Evolutionary conservation across 2,113 vertebrate species (phyloP).

Genomic region (Sorex araneus): DNA sequence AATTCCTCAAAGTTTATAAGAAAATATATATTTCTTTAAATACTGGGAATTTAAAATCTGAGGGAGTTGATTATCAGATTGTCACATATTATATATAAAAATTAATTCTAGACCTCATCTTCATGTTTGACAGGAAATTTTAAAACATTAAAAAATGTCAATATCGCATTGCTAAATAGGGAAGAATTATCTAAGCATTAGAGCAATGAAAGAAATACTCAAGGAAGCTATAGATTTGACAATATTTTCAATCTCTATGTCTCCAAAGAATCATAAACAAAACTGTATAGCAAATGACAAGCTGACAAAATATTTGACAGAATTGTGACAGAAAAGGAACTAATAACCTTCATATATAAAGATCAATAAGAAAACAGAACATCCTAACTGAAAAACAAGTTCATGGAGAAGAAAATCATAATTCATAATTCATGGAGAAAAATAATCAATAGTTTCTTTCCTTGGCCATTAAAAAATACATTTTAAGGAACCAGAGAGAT

Average conservation of each 20-base stretch:
- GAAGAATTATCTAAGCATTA: neutral
- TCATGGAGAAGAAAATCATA: neutral
- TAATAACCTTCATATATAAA: conserved; percentile 32
- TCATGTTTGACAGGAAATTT: neutral
- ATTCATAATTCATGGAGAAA: neutral
- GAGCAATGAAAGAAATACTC: neutral
- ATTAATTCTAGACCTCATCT: conserved; percentile 9
- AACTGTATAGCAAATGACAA: conserved; percentile 33
- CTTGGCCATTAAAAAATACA: neutral
- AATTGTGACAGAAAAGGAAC: conserved; percentile 38
- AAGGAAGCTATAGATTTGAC: neutral
- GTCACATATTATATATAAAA: neutral
- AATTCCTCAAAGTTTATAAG: neutral
- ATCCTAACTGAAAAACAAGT: neutral
- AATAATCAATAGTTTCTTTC: neutral
- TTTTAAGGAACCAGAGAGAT: no score
- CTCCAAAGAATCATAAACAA: conserved; percentile 34
- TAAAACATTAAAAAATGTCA: neutral
- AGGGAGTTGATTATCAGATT: neutral
- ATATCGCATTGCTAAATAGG: neutral
- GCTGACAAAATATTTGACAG: conserved; percentile 37
- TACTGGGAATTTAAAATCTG: neutral
- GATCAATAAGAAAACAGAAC: conserved; percentile 19
- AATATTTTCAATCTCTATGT: conserved; percentile 6
- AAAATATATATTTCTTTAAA: neutral